These are phyloP conservation scores for Alethe diademata DNA, from an alignment of 2,113 vertebrate genomes.

Conservation along the genomic window DNA sequence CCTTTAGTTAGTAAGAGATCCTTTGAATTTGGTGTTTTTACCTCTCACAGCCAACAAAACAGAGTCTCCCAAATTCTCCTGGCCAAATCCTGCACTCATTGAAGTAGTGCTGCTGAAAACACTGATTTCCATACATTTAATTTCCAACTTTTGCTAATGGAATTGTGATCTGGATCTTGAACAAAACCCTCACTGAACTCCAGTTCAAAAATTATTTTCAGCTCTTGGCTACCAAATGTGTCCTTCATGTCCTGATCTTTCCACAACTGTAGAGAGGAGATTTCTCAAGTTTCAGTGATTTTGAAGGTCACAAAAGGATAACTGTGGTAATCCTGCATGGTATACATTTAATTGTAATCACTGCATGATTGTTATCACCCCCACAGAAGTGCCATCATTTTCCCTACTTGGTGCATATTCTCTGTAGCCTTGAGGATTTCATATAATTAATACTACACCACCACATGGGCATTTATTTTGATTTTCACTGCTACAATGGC, in stretches of 20 bases:
- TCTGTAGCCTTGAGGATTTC: neutral
- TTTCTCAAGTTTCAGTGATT: neutral
- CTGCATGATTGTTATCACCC: neutral
- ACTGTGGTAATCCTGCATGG: neutral
- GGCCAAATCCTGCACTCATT: neutral
- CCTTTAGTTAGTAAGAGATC: neutral
- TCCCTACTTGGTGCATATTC: neutral
- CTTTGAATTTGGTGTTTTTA: neutral
- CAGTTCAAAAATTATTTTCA: neutral
- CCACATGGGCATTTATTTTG: neutral
- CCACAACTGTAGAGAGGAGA: neutral
- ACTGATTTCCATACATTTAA: neutral
- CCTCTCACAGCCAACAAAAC: neutral
- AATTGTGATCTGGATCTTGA: neutral
- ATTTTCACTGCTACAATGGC: neutral
- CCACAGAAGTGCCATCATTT: neutral
- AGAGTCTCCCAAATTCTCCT: neutral
- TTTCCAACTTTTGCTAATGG: neutral
- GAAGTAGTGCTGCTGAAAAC: neutral
- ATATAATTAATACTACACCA: neutral
- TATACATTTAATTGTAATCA: neutral
- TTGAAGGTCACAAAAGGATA: neutral
- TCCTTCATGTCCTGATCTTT: neutral
- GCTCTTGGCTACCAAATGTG: neutral
- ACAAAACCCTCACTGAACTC: neutral